A percentile compares a stretch with the other conserved stretches of the same genome.
Conservation (phyloP, 1,140 invertebrate species). For the Hycleus phaleratus region DNA sequence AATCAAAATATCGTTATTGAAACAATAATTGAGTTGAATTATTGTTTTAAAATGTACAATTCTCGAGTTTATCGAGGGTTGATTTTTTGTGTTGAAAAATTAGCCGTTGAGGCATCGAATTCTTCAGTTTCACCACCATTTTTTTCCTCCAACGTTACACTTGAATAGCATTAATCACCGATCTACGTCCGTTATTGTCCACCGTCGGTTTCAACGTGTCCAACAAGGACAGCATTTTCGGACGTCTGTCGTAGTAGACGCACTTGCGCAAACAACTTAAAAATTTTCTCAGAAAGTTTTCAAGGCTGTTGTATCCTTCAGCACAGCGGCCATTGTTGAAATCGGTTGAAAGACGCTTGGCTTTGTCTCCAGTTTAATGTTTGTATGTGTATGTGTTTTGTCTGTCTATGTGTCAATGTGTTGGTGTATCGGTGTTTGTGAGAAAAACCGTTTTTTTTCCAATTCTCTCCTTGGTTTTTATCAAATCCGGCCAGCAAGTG, state of each 20-base stretch:
- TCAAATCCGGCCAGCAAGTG: no score
- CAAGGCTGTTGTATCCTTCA: slow-evolving; percentile 39
- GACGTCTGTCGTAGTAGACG: slow-evolving; percentile 9
- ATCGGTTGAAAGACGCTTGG: slow-evolving; percentile 35
- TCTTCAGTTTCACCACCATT: slow-evolving; percentile 30
- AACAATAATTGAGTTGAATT: not conserved
- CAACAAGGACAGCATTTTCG: slow-evolving; percentile 8
- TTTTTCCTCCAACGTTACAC: slow-evolving; percentile 29
- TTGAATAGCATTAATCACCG: slow-evolving; percentile 14
- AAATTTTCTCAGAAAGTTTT: slow-evolving; percentile 39
- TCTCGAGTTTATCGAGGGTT: not conserved
- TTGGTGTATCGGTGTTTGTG: not conserved
- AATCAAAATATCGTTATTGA: no score
- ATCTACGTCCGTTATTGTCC: not conserved
- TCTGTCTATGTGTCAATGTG: not conserved
- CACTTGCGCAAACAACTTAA: slow-evolving; percentile 34
- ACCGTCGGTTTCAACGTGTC: not conserved
- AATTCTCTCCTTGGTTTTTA: no score
- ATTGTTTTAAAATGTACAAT: not conserved
- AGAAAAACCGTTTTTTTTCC: not conserved
- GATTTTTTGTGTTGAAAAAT: not conserved
- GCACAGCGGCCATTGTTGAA: slow-evolving; percentile 40
- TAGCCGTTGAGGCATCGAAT: not conserved
- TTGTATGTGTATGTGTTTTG: slow-evolving; percentile 11
- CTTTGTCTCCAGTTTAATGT: slow-evolving; percentile 15